Conservation (phyloP, 2,888 invertebrate genomes). For the Apodemia hepburni region DNA sequence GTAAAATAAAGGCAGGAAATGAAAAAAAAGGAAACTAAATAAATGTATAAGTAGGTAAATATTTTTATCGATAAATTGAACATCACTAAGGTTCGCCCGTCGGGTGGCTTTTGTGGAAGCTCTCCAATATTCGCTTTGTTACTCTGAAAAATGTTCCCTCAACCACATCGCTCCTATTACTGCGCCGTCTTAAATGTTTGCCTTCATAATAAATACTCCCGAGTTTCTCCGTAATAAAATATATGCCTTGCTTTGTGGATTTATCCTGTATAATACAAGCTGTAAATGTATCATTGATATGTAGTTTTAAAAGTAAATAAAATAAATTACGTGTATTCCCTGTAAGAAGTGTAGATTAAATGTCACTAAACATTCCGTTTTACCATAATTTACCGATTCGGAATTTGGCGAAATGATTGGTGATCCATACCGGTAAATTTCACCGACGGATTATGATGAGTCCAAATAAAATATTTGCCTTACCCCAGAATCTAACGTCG, state of each 20-base stretch:
- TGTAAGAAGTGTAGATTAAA: too few species aligned
- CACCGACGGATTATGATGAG: too few species aligned
- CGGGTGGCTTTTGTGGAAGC: conserved; percentile 71
- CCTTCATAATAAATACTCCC: conserved; percentile 57
- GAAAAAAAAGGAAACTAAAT: too few species aligned
- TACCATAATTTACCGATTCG: too few species aligned
- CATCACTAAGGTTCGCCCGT: conserved; percentile 39
- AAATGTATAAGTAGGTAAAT: background rate
- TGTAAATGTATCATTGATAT: background rate
- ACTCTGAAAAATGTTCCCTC: conserved; percentile 65
- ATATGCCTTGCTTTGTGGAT: conserved; percentile 11
- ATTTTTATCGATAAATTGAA: conserved; percentile 34
- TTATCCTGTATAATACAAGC: background rate
- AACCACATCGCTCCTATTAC: conserved; percentile 45
- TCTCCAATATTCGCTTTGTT: conserved; percentile 80
- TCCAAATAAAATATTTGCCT: too few species aligned
- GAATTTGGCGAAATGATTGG: too few species aligned
- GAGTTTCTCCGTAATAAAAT: conserved; percentile 24
- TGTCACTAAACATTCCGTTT: too few species aligned
- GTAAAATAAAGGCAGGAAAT: too few species aligned
- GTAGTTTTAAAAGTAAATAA: too few species aligned
- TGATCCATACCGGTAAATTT: too few species aligned
- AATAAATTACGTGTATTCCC: too few species aligned
- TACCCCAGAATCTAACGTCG: too few species aligned
- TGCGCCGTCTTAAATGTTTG: conserved; percentile 57